Evolutionary conservation across 2,113 vertebrate genomes (phyloP).

Genomic region (Heterotilapia buettikoferi): DNA sequence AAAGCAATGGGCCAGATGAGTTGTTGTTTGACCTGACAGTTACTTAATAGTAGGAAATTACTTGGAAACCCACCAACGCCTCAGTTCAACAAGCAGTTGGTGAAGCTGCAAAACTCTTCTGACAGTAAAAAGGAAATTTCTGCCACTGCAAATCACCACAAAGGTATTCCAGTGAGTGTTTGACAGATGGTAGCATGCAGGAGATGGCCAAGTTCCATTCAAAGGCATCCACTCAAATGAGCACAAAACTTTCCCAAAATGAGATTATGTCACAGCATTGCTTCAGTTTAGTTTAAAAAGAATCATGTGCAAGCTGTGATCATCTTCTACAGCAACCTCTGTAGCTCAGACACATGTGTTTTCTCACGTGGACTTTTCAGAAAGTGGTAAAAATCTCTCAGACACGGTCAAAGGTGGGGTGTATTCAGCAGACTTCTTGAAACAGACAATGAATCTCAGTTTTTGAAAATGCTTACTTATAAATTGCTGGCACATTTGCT

Average conservation of each 20-base stretch:
- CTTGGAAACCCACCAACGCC: slow-evolving; percentile 5
- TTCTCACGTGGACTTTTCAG: neutral
- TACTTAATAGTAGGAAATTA: slow-evolving; percentile 7
- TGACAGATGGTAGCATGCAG: neutral
- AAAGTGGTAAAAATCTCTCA: neutral
- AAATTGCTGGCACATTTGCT: neutral
- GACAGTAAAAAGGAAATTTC: neutral
- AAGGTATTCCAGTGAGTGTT: neutral
- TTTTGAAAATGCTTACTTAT: neutral
- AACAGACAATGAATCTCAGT: neutral
- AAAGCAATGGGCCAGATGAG: slow-evolving; percentile 20
- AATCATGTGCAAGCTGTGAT: neutral
- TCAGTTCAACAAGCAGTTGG: neutral
- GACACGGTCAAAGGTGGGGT: neutral
- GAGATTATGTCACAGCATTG: neutral
- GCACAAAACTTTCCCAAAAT: neutral
- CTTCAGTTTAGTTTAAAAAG: neutral
- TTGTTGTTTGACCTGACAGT: slow-evolving; percentile 25
- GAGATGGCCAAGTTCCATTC: neutral
- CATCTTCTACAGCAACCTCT: neutral
- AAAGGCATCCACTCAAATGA: neutral
- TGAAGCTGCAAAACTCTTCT: neutral
- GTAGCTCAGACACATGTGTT: neutral
- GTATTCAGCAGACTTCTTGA: neutral
- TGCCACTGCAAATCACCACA: neutral